Base-by-base conservation (phyloP, 2,797 vertebrate genomes). In the Epinephelus coioides region DNA sequence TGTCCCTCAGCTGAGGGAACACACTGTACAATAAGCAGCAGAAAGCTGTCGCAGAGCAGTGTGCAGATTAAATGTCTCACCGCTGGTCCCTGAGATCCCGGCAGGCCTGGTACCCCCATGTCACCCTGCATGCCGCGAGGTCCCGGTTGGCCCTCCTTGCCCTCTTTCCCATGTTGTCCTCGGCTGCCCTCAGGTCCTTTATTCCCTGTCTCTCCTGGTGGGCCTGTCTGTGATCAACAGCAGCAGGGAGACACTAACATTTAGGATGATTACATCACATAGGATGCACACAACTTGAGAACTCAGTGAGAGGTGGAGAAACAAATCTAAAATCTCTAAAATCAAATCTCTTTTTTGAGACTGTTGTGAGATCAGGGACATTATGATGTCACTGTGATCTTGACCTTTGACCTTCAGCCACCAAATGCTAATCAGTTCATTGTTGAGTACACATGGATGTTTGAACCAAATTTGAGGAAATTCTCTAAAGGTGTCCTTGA, bases 91-190 rank as follows among this genome's bases (percentile, higher is more conserved):
- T 99, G 95, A 0, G 78, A 19, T 18, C 98, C 98, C 0, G 96
- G 96, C 79, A 98, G 85, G 13, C 98, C 98, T 0, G 96, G 96
- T 4, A 95, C 89, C 5, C 98, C 98, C 70, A 95, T 95, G 68
- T 98, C 95, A 1, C 98, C 98, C 92, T 98, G 98, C 95, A 99
- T 94, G 13, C 98, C 98, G 4, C 97, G 96, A 0, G 98, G 97
- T 7, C 98, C 98, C 0, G 93, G 89, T 0, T 93, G 94, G 14
- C 98, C 98, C 21, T 67, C 53, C 4, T 95, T 94, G 62, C 98
- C 98, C 88, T 98, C 96, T 59, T 93, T 91, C 4, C 98, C 98
- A 6, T 91, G 92, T 81, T 96, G 94, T 0, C 98, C 98, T 27
- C 97, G 94, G 75, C 87, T 82, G 13, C 98, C 98, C 93, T 99